A percentile compares a stretch with the other conserved stretches of the same genome.
Evolutionary conservation across 1,140 invertebrate genomes (phyloP).

Genomic region (Venustaconcha ellipsiformis): DNA sequence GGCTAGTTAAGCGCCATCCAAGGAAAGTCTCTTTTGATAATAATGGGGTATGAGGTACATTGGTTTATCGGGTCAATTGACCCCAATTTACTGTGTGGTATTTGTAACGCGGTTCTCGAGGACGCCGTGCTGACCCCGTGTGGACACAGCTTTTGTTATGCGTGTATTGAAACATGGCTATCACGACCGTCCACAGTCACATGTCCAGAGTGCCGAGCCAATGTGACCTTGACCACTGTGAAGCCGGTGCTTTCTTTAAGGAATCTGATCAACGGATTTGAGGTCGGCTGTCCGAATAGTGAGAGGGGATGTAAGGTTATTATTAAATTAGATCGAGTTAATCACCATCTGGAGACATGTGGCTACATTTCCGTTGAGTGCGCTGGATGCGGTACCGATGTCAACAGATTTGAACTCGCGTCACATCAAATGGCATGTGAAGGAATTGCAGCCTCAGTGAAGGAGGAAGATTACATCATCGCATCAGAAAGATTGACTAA

Average conservation of each 20-base stretch:
- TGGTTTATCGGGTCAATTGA: constrained; percentile 54
- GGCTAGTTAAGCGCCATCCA: too few species aligned
- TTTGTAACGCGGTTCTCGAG: constrained; percentile 61
- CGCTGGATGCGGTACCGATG: constrained; percentile 49
- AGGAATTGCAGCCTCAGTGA: constrained; percentile 45
- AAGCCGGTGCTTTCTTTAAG: constrained; percentile 58
- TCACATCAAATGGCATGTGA: constrained; percentile 59
- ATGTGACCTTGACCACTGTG: constrained; percentile 32
- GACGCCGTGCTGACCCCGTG: constrained; percentile 63
- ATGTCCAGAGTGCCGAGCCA: constrained; percentile 61
- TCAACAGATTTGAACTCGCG: constrained; percentile 51
- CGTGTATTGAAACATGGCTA: constrained; percentile 61
- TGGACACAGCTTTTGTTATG: constrained; percentile 60
- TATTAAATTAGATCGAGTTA: constrained; percentile 51
- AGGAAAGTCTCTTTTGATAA: background rate
- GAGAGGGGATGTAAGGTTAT: constrained; percentile 55
- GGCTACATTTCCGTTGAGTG: constrained; percentile 51
- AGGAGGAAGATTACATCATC: constrained; percentile 23
- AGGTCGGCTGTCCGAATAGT: constrained; percentile 49
- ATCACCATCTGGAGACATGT: constrained; percentile 49
- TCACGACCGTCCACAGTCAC: constrained; percentile 40
- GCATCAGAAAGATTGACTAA: constrained; percentile 11
- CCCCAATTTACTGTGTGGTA: constrained; percentile 60
- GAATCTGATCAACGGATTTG: constrained; percentile 60
- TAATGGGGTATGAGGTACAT: constrained; percentile 57